Percentiles rank a stretch among this genome's conserved stretches.
Conservation (phyloP, 2,888 invertebrate genomes). For the Augiades crinisus region DNA sequence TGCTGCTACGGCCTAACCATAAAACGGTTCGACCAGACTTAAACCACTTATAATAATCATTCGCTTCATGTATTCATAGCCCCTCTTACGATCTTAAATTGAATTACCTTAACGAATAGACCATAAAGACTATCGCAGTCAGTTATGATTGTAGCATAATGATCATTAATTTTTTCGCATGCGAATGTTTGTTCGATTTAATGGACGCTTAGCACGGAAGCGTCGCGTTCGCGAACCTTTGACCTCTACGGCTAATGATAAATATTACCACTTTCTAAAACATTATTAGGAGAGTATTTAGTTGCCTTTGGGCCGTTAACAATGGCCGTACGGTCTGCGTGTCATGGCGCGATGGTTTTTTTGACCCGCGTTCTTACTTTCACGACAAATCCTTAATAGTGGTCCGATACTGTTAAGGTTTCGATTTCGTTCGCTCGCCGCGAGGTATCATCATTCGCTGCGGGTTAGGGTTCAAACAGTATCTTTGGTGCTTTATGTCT, state of each 20-base stretch:
- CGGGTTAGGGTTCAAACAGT: constrained; percentile 27
- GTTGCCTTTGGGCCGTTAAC: constrained; percentile 30
- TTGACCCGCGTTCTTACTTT: constrained; percentile 38
- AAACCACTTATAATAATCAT: neutral
- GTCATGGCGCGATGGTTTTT: constrained; percentile 38
- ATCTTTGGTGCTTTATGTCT: constrained; percentile 3
- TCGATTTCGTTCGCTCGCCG: constrained; percentile 43
- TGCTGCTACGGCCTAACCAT: too few relatives aligned
- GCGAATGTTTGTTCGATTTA: constrained; percentile 31
- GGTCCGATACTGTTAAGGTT: constrained; percentile 57
- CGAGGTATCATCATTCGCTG: constrained; percentile 2
- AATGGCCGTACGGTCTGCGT: constrained; percentile 44
- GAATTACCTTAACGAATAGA: constrained; percentile 8
- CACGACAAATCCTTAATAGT: constrained; percentile 67
- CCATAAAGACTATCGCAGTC: constrained; percentile 7
- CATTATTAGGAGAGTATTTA: constrained; percentile 50
- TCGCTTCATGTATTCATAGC: neutral
- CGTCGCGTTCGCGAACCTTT: constrained; percentile 25
- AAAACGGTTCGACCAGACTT: too few relatives aligned
- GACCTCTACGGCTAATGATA: constrained; percentile 49
- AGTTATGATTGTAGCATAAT: constrained; percentile 8
- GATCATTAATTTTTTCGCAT: constrained; percentile 19
- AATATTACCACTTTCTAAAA: constrained; percentile 59
- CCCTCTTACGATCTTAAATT: neutral
- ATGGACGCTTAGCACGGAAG: constrained; percentile 51